Percentiles rank a stretch among this genome's conserved stretches.
These are phyloP conservation scores for Chironomus riparius DNA, from an alignment of 2,888 invertebrate species.

Conservation along the genomic window DNA sequence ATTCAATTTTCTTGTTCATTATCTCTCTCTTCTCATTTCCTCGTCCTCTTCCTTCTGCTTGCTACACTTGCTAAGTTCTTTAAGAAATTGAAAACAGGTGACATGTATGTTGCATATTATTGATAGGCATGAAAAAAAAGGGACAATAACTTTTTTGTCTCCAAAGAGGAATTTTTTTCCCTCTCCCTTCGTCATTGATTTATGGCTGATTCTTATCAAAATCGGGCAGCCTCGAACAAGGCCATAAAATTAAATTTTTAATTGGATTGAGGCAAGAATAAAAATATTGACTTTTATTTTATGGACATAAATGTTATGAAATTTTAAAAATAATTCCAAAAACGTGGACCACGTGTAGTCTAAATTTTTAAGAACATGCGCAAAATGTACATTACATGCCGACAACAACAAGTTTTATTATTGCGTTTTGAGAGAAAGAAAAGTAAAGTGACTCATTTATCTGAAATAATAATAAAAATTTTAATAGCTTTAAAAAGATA, in stretches of 20 bases:
- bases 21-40: not conserved
- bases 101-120: not conserved
- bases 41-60: not conserved
- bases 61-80: not conserved
- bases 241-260: constrained; percentile 24
- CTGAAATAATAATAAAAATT: not conserved
- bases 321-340: not conserved
- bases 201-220: constrained; percentile 15
- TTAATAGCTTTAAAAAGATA: too few relatives aligned
- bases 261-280: not conserved
- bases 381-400: not conserved
- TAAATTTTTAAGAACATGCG: not conserved
- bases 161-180: not conserved
- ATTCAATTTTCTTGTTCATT: constrained; percentile 18
- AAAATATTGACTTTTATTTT: not conserved
- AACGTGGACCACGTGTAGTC: not conserved
- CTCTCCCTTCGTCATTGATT: constrained; percentile 1
- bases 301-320: not conserved
- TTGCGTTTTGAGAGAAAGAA: not conserved
- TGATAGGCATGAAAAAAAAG: not conserved
- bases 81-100: constrained; percentile 9
- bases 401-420: not conserved
- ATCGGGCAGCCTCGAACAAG: constrained; percentile 19
- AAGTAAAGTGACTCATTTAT: not conserved
- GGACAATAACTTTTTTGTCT: constrained; percentile 14